Percentiles rank a stretch among this genome's conserved stretches.
Evolutionary conservation across 1,140 invertebrate species (phyloP).

Genomic region (Drosophila kanapiae): DNA sequence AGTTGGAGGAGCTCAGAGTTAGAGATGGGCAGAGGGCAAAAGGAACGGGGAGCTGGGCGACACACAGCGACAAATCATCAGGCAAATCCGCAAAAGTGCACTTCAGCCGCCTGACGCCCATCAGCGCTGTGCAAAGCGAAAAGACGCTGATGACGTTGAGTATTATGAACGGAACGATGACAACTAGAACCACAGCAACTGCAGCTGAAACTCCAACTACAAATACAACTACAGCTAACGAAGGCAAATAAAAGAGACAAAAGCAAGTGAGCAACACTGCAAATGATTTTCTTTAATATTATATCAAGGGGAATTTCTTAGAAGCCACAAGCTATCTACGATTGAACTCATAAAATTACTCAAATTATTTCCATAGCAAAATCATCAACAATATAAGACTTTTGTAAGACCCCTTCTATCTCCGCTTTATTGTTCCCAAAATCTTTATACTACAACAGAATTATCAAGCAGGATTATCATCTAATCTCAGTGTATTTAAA

Average conservation of each 20-base stretch:
- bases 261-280: background rate
- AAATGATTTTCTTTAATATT: background rate
- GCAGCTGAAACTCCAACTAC: slow-evolving; percentile 32
- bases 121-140: slow-evolving; percentile 43
- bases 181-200: slow-evolving; percentile 62
- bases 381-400: background rate
- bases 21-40: slow-evolving; percentile 16
- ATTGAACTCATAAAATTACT: background rate
- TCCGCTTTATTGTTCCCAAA: background rate
- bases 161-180: slow-evolving; percentile 78
- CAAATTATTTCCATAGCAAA: background rate
- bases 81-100: slow-evolving; percentile 76
- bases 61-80: slow-evolving; percentile 65
- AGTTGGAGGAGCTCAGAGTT: slow-evolving; percentile 33
- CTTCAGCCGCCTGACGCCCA: slow-evolving; percentile 61
- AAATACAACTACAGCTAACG: slow-evolving; percentile 35
- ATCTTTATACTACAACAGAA: background rate
- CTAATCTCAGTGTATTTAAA: slow-evolving; percentile 9
- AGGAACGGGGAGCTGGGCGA: background rate
- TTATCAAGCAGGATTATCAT: background rate
- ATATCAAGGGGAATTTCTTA: background rate
- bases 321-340: background rate
- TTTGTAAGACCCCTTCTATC: background rate
- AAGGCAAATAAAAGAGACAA: slow-evolving; percentile 52
- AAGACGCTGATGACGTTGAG: slow-evolving; percentile 75